Evolutionary conservation across 2,888 invertebrate species (phyloP), one percentile per base, ranked within the genome.

Genomic region (Ferrisia virgata): DNA sequence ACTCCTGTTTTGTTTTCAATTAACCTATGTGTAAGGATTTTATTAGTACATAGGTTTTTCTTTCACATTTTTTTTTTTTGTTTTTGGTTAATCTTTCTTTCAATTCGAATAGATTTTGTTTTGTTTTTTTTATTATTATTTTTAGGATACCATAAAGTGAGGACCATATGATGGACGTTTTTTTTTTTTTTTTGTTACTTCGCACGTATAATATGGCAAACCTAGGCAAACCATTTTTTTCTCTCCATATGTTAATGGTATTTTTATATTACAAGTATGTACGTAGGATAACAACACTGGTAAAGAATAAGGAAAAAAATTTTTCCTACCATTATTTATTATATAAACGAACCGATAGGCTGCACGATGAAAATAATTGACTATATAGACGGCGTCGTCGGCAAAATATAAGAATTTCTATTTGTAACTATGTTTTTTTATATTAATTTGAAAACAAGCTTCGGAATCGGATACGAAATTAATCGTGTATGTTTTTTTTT

Each of bases 361-460:
- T 25, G 28, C 11, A 1, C 43, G 15, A 64, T 13, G 28, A 6
- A 64, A 64, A 28, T 64, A 28, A 64, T 64, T 28, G 28, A 28
- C n/a, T 53, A n/a, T n/a, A 53, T 4, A 22, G 47, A n/a, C 47
- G 43, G 3, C n/a, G 53, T 53, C 64, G 28, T 25, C 64, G 64
- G 64, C 64, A 28, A 64, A 64, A 64, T 64, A n/a, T n/a, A 28
- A 58, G 28, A 28, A 64, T 11, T 64, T 64, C 18, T 64, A 28
- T 64, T 64, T 28, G 64, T 64, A 64, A 53, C 53, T 79, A 15
- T 22, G 79, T n/a, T n/a, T n/a, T 79, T 64, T 64, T 64, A 64
- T 64, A 58, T 81, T 81, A 81, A 81, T 81, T 58, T 31, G 81
- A 81, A 81, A 58, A 81, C 81, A 58, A 58, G 81, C 81, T 58